Conservation (phyloP, 2,113 vertebrate genomes). For the Anolis sagrei region DNA sequence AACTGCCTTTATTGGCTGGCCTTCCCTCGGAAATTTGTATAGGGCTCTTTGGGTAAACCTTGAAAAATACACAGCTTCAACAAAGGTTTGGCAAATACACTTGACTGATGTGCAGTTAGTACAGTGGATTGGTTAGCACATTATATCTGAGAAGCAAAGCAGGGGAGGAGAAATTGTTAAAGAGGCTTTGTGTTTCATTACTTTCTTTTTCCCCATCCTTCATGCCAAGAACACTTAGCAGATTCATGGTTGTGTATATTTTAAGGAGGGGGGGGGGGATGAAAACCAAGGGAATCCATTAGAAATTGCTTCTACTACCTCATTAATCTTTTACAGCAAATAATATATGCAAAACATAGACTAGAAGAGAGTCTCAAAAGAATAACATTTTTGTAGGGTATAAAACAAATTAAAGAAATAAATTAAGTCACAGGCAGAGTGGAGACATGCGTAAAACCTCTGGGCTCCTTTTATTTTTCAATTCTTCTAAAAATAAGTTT, state of each 20-base stretch:
- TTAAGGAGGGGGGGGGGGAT: conserved; percentile 36
- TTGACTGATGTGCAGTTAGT: not conserved
- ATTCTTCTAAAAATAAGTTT: conserved; percentile 74
- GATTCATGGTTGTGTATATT: conserved; percentile 52
- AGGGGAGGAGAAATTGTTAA: conserved; percentile 6
- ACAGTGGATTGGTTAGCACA: rapidly evolving
- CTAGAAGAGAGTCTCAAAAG: conserved; percentile 71
- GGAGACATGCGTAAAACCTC: conserved; percentile 69
- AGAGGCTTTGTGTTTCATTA: conserved; percentile 37
- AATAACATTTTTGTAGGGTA: conserved; percentile 74
- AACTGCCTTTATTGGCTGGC: not conserved
- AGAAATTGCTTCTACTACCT: conserved; percentile 74
- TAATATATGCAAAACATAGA: conserved; percentile 71
- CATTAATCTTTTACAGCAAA: conserved; percentile 77
- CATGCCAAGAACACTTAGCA: conserved; percentile 52
- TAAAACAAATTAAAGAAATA: conserved; percentile 82
- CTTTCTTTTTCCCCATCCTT: conserved; percentile 28
- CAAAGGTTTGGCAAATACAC: not conserved
- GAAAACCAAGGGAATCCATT: conserved; percentile 72
- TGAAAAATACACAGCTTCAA: rapidly evolving
- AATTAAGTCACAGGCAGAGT: conserved; percentile 77
- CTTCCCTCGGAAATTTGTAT: conserved; percentile 45
- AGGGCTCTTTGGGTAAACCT: rapidly evolving
- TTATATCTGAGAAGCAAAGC: not conserved
- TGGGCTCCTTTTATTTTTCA: conserved; percentile 64